phyloP scores from a whole-genome alignment of 2,113 vertebrate species.

The Recurvirostra avosetta region DNA sequence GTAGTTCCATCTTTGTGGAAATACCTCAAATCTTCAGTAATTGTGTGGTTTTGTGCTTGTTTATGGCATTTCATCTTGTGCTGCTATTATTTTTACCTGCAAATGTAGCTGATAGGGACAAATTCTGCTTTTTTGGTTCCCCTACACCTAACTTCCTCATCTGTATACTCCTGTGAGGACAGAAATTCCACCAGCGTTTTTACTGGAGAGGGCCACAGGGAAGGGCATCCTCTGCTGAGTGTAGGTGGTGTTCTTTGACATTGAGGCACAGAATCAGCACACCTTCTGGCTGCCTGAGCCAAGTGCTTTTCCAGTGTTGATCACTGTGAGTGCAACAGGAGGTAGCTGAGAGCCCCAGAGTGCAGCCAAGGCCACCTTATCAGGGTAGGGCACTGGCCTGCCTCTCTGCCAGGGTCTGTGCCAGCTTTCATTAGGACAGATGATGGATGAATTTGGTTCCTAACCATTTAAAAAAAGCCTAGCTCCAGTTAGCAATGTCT shows the following conservation, averaged over 20 bases:
- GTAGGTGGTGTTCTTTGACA: background rate
- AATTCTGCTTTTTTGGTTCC: background rate
- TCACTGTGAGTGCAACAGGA: background rate
- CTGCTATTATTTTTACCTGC: background rate
- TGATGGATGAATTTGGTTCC: background rate
- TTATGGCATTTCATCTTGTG: background rate
- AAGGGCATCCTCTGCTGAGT: background rate
- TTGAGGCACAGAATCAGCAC: background rate
- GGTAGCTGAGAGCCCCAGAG: background rate
- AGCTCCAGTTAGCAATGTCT: background rate
- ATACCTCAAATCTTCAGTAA: background rate
- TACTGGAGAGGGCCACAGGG: background rate
- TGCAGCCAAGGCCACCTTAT: background rate
- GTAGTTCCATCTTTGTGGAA: background rate
- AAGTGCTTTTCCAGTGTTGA: background rate
- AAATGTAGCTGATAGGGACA: background rate
- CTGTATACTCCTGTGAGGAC: background rate
- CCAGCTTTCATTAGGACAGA: background rate
- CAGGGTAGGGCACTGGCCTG: background rate
- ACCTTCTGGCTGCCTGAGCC: background rate
- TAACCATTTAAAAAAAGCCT: background rate
- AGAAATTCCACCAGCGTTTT: background rate
- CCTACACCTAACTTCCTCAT: background rate
- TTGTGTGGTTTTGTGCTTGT: background rate
- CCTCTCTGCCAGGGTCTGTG: background rate